These are phyloP conservation scores for Garra rufa DNA, from an alignment of 2,113 vertebrate genomes.

Conservation along the genomic window DNA sequence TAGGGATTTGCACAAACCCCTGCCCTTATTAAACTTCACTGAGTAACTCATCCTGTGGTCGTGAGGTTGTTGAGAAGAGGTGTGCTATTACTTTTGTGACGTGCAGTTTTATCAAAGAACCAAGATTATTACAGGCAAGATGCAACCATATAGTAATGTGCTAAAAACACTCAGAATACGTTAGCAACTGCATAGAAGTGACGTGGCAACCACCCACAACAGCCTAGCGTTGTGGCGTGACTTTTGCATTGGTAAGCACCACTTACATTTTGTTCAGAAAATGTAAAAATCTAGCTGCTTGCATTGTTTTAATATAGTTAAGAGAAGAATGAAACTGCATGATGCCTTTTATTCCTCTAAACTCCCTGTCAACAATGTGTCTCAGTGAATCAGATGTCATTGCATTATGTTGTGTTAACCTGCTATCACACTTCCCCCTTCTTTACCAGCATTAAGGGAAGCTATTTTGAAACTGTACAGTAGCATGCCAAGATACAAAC, in stretches of 20 bases:
- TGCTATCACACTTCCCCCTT: background rate
- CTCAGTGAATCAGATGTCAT: background rate
- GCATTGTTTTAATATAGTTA: background rate
- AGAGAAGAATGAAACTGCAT: background rate
- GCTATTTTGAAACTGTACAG: background rate
- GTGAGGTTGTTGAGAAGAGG: background rate
- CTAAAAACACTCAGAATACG: background rate
- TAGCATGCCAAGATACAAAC: background rate
- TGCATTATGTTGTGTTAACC: background rate
- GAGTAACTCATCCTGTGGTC: background rate
- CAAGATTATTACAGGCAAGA: no score
- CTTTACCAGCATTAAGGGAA: background rate
- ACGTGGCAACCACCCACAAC: slow-evolving; percentile 7
- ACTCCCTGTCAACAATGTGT: background rate
- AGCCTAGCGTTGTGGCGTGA: background rate
- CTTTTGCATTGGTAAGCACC: background rate
- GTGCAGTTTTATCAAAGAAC: no score
- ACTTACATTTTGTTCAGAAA: background rate
- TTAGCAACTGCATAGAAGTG: slow-evolving; percentile 26
- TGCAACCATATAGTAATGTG: background rate
- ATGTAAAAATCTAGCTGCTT: background rate
- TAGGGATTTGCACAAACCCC: background rate
- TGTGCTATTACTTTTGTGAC: slow-evolving; percentile 4
- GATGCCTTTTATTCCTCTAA: background rate
- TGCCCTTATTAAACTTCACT: slow-evolving; percentile 1